Evolutionary conservation across 1,140 invertebrate species (phyloP), one percentile per base, ranked within the genome.

Genomic region (Leptinotarsa defecta): DNA sequence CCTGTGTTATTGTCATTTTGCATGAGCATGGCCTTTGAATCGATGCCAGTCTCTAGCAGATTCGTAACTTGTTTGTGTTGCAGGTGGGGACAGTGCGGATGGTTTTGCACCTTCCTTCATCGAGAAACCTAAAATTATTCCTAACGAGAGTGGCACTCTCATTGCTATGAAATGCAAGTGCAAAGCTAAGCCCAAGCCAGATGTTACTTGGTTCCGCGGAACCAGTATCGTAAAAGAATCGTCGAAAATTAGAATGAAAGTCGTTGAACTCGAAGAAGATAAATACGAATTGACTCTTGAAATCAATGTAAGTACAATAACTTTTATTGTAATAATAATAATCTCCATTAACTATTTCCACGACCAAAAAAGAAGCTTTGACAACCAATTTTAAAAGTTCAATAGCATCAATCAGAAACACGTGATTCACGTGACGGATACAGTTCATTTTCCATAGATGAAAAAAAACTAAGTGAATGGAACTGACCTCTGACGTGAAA

Each of bases 121-220:
- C 82, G 97, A 98, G 85, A 98, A 98, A 89, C 97, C 98, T 62
- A 92, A 94, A 87, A 99, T 99, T 85, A 96, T 98, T 88, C 96
- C 98, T 81, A 98, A 99, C 87, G 96, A 98, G 86, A 95, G 92
- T 84, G 95, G 95, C 73, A 96, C 95, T 77, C 89, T 98, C 69
- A 98, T 98, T 82, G 95, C 95, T 62, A 96, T 98, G 96, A 94
- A 95, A 86, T 97, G 95, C 87, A 94, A 94, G 82, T 97, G 96
- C 84, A 96, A 95, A 87, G 95, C 95, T 8, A 96, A 96, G 87
- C 94, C 96, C 43, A 93, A 94, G 84, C 95, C 96, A 52, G 92
- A 92, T 78, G 94, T 97, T 43, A 94, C 92, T 73, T 97, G 96
- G 96, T 96, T 91, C 87, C 92, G 96, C 81, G 96, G 95, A 77